Evolutionary conservation across 2,113 vertebrate species (phyloP).

Genomic region (Tachycineta bicolor): DNA sequence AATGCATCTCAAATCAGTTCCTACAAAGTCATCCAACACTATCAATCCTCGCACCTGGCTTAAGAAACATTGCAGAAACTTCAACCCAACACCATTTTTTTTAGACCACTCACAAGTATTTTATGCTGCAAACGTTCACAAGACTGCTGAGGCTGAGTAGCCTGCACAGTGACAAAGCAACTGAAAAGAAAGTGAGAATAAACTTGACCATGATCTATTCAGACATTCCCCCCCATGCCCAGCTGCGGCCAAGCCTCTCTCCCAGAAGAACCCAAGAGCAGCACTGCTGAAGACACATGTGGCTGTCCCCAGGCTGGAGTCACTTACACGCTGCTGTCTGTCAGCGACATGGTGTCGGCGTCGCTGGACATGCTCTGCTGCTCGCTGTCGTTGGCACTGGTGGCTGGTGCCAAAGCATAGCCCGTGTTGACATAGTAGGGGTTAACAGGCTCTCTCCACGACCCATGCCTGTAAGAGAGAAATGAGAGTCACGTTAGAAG

Average conservation of each 20-base stretch:
- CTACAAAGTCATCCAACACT: background rate
- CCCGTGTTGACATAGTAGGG: slow-evolving; percentile 96
- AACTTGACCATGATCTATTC: background rate
- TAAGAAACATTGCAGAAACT: background rate
- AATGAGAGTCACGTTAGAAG: background rate
- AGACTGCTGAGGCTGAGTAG: background rate
- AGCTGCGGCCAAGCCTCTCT: background rate
- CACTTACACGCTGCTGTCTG: slow-evolving; percentile 93
- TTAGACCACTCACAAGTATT: background rate
- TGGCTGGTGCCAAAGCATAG: slow-evolving; percentile 91
- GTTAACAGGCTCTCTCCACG: slow-evolving; percentile 91
- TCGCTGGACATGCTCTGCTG: slow-evolving; percentile 99
- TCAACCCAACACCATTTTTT: rapidly evolving
- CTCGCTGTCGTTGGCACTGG: slow-evolving; percentile 98
- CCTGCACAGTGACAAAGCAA: background rate
- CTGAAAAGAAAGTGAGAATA: background rate
- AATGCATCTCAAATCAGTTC: background rate
- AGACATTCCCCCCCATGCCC: background rate
- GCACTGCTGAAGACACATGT: rapidly evolving
- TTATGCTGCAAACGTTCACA: background rate
- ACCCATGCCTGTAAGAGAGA: slow-evolving; percentile 74
- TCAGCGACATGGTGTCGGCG: slow-evolving; percentile 93
- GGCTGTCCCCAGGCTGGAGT: background rate
- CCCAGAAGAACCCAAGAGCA: background rate
- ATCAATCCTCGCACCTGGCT: background rate